Percentiles rank a stretch among this genome's conserved stretches.
Conservation (phyloP, 2,797 vertebrate genomes). For the Rhynchonycteris naso region DNA sequence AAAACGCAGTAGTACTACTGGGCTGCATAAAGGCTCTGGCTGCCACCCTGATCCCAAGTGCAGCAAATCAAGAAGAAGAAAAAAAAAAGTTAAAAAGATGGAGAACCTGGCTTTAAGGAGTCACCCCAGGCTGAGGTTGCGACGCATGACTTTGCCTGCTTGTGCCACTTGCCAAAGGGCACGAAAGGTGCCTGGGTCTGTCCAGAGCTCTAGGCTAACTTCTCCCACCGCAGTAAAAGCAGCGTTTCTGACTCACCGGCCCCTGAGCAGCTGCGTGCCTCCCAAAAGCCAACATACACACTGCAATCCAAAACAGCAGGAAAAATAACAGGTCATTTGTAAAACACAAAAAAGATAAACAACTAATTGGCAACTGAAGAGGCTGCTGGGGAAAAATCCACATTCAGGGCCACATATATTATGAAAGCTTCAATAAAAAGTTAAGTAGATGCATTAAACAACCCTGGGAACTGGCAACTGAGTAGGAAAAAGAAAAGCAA, state of each 20-base stretch:
- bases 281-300: not conserved
- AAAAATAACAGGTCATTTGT: not conserved
- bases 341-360: conserved; percentile 1
- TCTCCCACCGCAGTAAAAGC: not conserved
- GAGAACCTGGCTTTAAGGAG: not conserved
- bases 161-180: not conserved
- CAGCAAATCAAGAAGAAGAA: conserved; percentile 20
- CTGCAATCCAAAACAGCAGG: not conserved
- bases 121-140: not conserved
- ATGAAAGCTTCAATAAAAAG: not conserved
- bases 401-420: not conserved
- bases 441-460: conserved; percentile 12
- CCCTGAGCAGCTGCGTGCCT: not conserved
- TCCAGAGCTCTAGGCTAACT: not conserved
- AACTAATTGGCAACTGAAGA: not conserved
- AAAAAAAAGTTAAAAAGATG: not conserved
- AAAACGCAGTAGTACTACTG: not conserved
- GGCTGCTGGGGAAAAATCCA: not conserved
- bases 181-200: not conserved
- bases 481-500: not conserved
- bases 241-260: not conserved
- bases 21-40: not conserved
- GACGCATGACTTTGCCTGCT: not conserved
- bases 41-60: not conserved
- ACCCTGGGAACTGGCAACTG: not conserved